Evolutionary conservation across 2,888 invertebrate species (phyloP), one percentile per base, ranked within the genome.

Genomic region (Dolichomitus sp.): DNA sequence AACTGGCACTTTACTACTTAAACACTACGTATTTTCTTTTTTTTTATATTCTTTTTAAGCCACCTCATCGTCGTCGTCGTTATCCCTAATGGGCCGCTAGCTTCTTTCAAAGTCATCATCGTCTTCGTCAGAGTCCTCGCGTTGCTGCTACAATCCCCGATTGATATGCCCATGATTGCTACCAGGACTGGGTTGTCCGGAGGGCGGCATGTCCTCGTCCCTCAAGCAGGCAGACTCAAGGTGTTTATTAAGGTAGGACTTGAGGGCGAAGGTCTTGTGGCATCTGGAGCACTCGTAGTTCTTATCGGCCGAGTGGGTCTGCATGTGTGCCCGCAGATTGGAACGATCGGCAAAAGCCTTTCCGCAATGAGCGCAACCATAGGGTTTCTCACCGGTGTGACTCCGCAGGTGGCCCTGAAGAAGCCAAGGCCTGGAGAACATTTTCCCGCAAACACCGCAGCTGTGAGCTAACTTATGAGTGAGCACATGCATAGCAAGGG

Each of bases 381-480:
- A 99, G 0, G 99, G 99, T 92, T 98, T 98, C 94, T 98, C 98
- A 7, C 98, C 98, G 0, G 99, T 99, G 94, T 99, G 99, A 9
- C 98, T 98, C 45, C 98, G 95, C 87, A 97, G 94, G 90, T 98
- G 98, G 0, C 98, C 98, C 91, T 97, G 97, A 68, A 98, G 95
- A 75, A 99, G 95, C 99, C 99, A 99, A n/a, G 99, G 98, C 42
- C 99, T 95, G 11, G 98, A 98, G 95, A 99, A 99, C 92, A 98
- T 96, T 93, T 99, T 99, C 76, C 98, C 98, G 94, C 99, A 99
- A 45, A 98, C 97, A 80, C 97, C 96, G 94, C 99, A 99, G 89
- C 97, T 97, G 95, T 99, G 99, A 27, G 97, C 96, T 89, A 99
- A 95, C 92, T 98, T 98, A 95, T 99, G 99, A 59, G 98, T 99